phyloP scores from a whole-genome alignment of 2,113 vertebrate species.

The Petrocephalus microphthalmus region DNA sequence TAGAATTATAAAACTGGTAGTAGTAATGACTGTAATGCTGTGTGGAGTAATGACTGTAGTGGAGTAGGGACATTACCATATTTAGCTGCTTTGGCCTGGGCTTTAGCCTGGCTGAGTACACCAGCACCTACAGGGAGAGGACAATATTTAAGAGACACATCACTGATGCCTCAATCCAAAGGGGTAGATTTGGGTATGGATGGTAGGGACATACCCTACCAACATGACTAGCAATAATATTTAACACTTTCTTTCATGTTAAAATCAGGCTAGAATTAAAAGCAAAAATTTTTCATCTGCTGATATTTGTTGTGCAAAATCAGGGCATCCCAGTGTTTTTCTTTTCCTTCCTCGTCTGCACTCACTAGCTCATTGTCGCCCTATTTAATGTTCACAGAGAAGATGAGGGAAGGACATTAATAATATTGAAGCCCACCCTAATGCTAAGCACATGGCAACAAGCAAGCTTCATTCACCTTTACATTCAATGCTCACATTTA shows the following conservation, averaged over 20 bases:
- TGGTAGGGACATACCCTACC: neutral
- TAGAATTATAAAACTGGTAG: neutral
- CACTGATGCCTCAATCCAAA: neutral
- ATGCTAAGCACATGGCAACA: neutral
- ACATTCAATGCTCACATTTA: neutral
- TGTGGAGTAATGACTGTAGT: neutral
- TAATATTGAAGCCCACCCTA: neutral
- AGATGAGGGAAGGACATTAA: neutral
- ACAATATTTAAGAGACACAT: neutral
- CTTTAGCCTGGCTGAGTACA: slow-evolving; percentile 20
- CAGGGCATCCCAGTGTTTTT: neutral
- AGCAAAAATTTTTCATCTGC: no score
- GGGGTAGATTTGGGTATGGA: no score
- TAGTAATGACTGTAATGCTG: neutral
- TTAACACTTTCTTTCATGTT: neutral
- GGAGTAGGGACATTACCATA: slow-evolving; percentile 30
- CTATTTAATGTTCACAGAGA: neutral
- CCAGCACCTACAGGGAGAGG: slow-evolving; percentile 17
- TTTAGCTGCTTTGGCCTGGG: slow-evolving; percentile 43
- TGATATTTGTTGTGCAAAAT: neutral
- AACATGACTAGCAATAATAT: neutral
- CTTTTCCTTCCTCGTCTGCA: neutral
- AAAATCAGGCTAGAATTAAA: no score
- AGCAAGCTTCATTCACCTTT: neutral
- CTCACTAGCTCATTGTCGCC: neutral